phyloP scores from a whole-genome alignment of 23 tunicate species.

The Phallusia fumigata region DNA sequence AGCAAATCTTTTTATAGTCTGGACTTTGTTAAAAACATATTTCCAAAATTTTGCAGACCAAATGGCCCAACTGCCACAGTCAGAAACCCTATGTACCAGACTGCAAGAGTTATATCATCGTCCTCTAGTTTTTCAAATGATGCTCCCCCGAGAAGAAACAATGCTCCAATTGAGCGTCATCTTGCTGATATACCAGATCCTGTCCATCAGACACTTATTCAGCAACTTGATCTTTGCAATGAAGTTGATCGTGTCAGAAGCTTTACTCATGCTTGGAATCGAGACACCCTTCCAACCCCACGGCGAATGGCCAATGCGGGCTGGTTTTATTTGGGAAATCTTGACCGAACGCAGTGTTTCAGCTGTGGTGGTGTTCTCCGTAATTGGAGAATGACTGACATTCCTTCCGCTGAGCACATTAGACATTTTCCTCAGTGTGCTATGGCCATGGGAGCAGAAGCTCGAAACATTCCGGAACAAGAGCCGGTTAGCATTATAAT shows the following conservation, averaged over 20 bases:
- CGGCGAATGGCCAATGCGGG: not conserved
- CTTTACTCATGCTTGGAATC: not conserved
- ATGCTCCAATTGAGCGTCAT: not conserved
- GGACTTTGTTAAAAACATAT: no score
- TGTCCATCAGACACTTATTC: not conserved
- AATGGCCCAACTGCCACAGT: not conserved
- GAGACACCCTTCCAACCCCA: not conserved
- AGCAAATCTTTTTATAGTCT: no score
- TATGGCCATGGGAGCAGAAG: not conserved
- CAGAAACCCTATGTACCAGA: not conserved
- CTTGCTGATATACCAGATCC: constrained; percentile 9
- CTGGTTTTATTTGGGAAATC: constrained; percentile 19
- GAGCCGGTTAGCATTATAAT: not conserved
- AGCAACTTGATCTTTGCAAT: not conserved
- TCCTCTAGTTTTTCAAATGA: not conserved
- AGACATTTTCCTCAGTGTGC: constrained; percentile 11
- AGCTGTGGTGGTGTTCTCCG: constrained; percentile 7
- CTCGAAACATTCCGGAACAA: constrained; percentile 2
- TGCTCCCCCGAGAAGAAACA: not conserved
- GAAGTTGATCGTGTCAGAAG: constrained; percentile 4
- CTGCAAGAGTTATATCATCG: not conserved
- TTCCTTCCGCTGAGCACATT: not conserved
- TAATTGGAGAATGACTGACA: not conserved
- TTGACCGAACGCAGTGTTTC: constrained; percentile 15
- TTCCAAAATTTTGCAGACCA: not conserved